Evolutionary conservation across 2,888 invertebrate genomes (phyloP).

Genomic region (Melieria crassipennis): DNA sequence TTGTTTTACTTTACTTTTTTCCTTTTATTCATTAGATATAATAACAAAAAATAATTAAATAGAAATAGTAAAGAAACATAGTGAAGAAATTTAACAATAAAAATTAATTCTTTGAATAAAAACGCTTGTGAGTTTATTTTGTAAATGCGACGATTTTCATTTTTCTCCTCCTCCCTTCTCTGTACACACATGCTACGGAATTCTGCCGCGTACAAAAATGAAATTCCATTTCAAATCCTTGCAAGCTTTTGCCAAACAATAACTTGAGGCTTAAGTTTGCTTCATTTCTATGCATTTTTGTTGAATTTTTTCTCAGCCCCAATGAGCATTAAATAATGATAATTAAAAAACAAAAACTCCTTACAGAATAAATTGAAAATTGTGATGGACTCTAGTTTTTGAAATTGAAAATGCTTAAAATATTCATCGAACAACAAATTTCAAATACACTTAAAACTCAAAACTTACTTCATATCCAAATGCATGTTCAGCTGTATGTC

Average conservation of each 20-base stretch:
- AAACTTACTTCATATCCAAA: constrained; percentile 6
- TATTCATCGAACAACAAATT: neutral
- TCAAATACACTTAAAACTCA: too few relatives aligned
- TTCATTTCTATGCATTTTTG: neutral
- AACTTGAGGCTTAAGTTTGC: neutral
- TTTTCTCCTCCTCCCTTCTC: constrained; percentile 26
- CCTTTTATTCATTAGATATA: constrained; percentile 4
- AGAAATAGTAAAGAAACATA: constrained; percentile 13
- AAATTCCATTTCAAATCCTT: constrained; percentile 5
- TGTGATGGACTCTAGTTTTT: constrained; percentile 62
- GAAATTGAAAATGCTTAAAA: constrained; percentile 22
- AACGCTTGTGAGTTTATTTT: constrained; percentile 65
- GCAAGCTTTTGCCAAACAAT: neutral
- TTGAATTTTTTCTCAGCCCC: too few relatives aligned
- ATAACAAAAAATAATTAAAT: constrained; percentile 8
- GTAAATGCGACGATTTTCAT: constrained; percentile 33
- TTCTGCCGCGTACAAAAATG: neutral
- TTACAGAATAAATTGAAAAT: constrained; percentile 45
- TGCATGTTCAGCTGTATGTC: constrained; percentile 8
- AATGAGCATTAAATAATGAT: constrained; percentile 7
- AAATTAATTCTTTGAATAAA: constrained; percentile 66
- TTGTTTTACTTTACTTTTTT: constrained; percentile 9
- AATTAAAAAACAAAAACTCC: constrained; percentile 23
- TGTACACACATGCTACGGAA: neutral
- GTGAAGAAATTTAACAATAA: constrained; percentile 42